phyloP scores from a whole-genome alignment of 2,797 vertebrate genomes.

The Sebastes itinus region DNA sequence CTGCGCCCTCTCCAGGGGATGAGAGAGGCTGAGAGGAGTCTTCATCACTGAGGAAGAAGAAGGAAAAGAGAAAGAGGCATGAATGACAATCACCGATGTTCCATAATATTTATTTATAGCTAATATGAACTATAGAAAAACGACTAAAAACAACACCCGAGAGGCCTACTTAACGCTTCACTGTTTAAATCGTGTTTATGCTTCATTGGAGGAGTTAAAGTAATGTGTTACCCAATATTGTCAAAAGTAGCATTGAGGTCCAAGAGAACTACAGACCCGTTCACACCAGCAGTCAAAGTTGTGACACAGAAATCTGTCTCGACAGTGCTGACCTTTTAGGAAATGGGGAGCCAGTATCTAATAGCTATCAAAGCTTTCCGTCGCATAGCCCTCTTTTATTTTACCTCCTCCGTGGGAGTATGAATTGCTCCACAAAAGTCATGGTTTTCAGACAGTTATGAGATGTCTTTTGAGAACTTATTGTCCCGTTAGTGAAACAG shows the following conservation, averaged over 20 bases:
- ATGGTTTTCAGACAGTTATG: not conserved
- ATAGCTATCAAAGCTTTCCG: not conserved
- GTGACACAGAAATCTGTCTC: not conserved
- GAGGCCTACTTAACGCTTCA: not conserved
- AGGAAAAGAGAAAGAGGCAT: not conserved
- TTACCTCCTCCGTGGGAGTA: not conserved
- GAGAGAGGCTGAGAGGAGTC: slow-evolving; percentile 57
- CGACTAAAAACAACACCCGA: not conserved
- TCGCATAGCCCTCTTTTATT: not conserved
- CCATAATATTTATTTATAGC: not conserved
- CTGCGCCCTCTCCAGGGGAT: slow-evolving; percentile 55
- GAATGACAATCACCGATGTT: not conserved
- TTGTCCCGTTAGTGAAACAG: not conserved
- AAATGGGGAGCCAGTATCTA: not conserved
- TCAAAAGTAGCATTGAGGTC: not conserved
- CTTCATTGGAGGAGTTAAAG: not conserved
- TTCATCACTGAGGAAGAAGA: slow-evolving; percentile 59
- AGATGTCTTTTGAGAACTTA: not conserved
- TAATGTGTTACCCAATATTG: not conserved
- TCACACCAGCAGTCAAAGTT: not conserved
- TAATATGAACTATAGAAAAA: not conserved
- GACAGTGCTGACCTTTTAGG: not conserved
- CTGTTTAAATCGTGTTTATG: not conserved
- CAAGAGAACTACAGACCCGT: not conserved
- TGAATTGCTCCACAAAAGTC: not conserved